Conservation (phyloP, 2,113 vertebrate species). For the Seriola aureovittata region DNA sequence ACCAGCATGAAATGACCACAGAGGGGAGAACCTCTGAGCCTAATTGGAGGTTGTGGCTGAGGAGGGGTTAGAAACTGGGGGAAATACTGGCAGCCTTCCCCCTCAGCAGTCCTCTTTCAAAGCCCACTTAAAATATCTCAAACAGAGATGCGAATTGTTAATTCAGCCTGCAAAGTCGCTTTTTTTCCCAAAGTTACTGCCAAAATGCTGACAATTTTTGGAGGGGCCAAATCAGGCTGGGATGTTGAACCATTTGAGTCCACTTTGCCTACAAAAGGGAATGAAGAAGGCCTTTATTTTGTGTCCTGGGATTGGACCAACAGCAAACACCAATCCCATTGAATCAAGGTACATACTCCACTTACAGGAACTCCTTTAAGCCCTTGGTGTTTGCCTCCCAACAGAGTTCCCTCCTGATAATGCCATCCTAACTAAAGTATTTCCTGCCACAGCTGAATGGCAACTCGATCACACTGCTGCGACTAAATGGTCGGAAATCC, state of each 20-base stretch:
- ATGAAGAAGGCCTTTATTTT: slow-evolving; percentile 70
- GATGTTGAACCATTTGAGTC: slow-evolving; percentile 61
- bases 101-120: slow-evolving; percentile 72
- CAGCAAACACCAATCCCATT: slow-evolving; percentile 65
- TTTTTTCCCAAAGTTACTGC: slow-evolving; percentile 51
- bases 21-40: slow-evolving; percentile 73
- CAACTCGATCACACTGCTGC: slow-evolving; percentile 44
- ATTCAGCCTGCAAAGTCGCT: slow-evolving; percentile 68
- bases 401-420: slow-evolving; percentile 33
- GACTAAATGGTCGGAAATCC: slow-evolving; percentile 45
- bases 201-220: slow-evolving; percentile 65
- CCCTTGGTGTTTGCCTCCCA: slow-evolving; percentile 16
- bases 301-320: slow-evolving; percentile 52
- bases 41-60: slow-evolving; percentile 80
- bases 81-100: slow-evolving; percentile 65
- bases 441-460: slow-evolving; percentile 55
- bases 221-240: slow-evolving; percentile 64
- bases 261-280: slow-evolving; percentile 44
- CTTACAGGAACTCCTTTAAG: slow-evolving; percentile 37
- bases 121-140: slow-evolving; percentile 78
- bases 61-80: slow-evolving; percentile 59
- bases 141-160: slow-evolving; percentile 80
- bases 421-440: slow-evolving; percentile 35
- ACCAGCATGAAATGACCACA: slow-evolving; percentile 68
- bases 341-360: slow-evolving; percentile 36